Base-by-base conservation (phyloP, 2,113 vertebrate genomes). In the Ammodytes dubius region DNA sequence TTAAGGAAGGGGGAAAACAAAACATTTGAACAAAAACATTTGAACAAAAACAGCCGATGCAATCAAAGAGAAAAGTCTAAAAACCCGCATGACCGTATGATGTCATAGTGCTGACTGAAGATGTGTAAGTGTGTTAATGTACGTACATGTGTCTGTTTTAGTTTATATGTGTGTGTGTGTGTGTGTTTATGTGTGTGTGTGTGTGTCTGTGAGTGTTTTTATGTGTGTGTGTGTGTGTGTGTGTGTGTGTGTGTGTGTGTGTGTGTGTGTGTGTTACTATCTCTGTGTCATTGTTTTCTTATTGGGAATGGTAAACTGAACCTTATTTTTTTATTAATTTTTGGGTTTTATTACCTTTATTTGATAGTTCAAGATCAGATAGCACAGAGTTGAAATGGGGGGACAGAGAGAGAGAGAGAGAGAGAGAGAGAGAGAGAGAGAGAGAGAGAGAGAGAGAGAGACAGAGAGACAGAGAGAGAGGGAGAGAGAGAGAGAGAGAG, bases 51-150 rank as follows among this genome's bases (percentile, higher is more conserved):
- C 90, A 91, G 88, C 82, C 47, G 86, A 94, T 90, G 92, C 92
- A 93, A 92, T 93, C 83, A 84, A 76, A 76, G 83, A 91, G 87
- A 94, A 94, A 93, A 93, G 83, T 89, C n/a, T 45, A 92, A 87
- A 64, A 64, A 27, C 27, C 83, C 83, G 91, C 93, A 93, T 91
- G 92, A 93, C 54, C 82, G 92, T 88, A 90, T 91, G 90, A 94
- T 90, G 90, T 94, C 93, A 94, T 81, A 87, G 79, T 77, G 91
- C 89, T 91, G 91, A 93, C 89, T 92, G 53, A 89, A 74, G 68
- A 91, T 84, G 92, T 89, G 91, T 91, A 46, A 89, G 90, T 91
- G 85, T 87, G 72, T 79, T 17, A 82, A 83, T 88, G 87, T 92
- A 81, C 81, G 87, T 92, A 81, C 81, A 90, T 89, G 84, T 27